These are phyloP conservation scores for Ia io DNA, from an alignment of 2,113 vertebrate species.

Conservation along the genomic window DNA sequence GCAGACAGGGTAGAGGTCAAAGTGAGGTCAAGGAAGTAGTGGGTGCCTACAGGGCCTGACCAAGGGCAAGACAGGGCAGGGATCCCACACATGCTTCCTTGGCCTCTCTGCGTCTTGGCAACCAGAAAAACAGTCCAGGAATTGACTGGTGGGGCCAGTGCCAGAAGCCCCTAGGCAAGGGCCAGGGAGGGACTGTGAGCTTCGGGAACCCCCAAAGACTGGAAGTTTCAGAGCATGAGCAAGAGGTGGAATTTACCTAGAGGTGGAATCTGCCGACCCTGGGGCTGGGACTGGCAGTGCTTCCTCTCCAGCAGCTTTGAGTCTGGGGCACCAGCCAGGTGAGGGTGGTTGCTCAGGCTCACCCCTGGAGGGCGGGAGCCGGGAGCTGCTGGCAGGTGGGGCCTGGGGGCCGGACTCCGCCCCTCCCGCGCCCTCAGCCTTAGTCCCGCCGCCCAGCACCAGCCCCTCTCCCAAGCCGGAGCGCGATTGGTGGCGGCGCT, in stretches of 20 bases:
- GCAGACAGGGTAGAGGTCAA: background rate
- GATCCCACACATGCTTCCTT: background rate
- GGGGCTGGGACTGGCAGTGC: background rate
- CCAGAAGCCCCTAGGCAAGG: background rate
- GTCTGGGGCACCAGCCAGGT: background rate
- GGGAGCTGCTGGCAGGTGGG: slow-evolving; percentile 76
- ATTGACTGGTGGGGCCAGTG: background rate
- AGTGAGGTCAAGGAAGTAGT: slow-evolving; percentile 10
- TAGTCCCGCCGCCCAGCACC: slow-evolving; percentile 67
- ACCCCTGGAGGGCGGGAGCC: slow-evolving; percentile 27
- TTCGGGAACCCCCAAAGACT: background rate
- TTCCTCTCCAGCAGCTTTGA: background rate
- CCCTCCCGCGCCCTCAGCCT: slow-evolving; percentile 43
- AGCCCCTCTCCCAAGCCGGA: slow-evolving; percentile 51
- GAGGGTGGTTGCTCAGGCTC: background rate
- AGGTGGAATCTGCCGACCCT: background rate
- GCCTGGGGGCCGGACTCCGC: slow-evolving; percentile 67
- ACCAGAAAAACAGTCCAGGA: background rate
- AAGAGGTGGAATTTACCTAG: background rate
- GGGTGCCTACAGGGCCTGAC: background rate
- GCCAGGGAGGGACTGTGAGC: background rate
- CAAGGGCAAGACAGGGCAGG: background rate
- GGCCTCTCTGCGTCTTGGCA: background rate
- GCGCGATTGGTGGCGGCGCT: slow-evolving; percentile 75
- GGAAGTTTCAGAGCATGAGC: background rate